phyloP scores from a whole-genome alignment of 92 coral and sea anemone species.

The Montipora capitata region DNA sequence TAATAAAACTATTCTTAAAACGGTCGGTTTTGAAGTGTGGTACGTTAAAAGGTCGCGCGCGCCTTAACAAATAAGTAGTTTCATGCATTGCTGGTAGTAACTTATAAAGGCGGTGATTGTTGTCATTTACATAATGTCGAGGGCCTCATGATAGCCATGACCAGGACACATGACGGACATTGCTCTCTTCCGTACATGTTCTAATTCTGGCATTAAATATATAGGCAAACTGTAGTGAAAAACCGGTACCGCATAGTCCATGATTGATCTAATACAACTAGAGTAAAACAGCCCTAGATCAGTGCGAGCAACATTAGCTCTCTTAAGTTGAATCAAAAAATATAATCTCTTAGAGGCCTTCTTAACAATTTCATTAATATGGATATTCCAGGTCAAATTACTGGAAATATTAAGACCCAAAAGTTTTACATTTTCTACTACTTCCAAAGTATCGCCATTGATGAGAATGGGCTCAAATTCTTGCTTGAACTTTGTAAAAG shows the following conservation, averaged over 20 bases:
- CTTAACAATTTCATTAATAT: slow-evolving; percentile 27
- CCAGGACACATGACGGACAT: slow-evolving; percentile 8
- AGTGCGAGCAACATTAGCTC: slow-evolving; percentile 34
- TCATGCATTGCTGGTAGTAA: not conserved
- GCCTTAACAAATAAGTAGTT: not conserved
- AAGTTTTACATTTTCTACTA: slow-evolving; percentile 46
- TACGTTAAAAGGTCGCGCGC: not conserved
- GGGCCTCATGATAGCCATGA: slow-evolving; percentile 7
- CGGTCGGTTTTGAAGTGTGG: not conserved
- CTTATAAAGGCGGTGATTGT: slow-evolving; percentile 6
- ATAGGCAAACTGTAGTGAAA: not conserved
- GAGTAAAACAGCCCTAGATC: slow-evolving; percentile 51
- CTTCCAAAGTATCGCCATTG: slow-evolving; percentile 26
- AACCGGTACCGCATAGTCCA: slow-evolving; percentile 26
- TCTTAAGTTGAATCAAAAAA: slow-evolving; percentile 53
- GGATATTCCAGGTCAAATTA: slow-evolving; percentile 54
- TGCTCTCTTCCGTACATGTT: slow-evolving; percentile 6
- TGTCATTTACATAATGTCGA: not conserved
- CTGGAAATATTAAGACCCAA: slow-evolving; percentile 43
- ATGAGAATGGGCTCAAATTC: slow-evolving; percentile 32
- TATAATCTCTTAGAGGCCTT: slow-evolving; percentile 48
- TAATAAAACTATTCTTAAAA: not conserved
- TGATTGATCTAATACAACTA: slow-evolving; percentile 45
- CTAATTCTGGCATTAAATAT: not conserved
- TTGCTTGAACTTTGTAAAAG: slow-evolving; percentile 20